Evolutionary conservation across 2,888 invertebrate genomes (phyloP).

Genomic region (Dromius quadrimaculatus): DNA sequence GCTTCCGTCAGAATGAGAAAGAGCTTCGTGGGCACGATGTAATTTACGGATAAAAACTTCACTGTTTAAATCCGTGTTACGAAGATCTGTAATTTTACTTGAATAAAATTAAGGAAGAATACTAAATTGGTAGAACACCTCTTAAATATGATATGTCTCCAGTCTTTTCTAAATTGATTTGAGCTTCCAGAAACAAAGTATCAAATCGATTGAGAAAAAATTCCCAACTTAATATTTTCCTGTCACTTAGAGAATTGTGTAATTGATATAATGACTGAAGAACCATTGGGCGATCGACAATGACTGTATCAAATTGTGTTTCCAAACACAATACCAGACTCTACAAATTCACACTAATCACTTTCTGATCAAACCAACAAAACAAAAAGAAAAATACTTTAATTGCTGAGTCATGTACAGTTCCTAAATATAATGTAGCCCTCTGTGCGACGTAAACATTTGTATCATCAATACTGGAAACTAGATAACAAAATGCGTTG

Average conservation of each 20-base stretch:
- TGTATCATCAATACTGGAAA: conserved; percentile 95
- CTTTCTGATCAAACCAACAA: background rate
- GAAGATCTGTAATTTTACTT: conserved; percentile 77
- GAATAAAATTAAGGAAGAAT: conserved; percentile 17
- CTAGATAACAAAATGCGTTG: conserved; percentile 96
- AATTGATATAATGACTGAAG: conserved; percentile 95
- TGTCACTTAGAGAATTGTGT: conserved; percentile 91
- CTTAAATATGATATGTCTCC: conserved; percentile 87
- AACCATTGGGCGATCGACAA: conserved; percentile 96
- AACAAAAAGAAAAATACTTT: conserved; percentile 73
- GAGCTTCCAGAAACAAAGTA: conserved; percentile 94
- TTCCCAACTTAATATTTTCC: conserved; percentile 94
- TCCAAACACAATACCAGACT: conserved; percentile 83
- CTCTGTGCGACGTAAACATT: conserved; percentile 96
- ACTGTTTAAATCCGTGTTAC: conserved; percentile 88
- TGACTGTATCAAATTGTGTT: conserved; percentile 97
- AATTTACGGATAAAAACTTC: conserved; percentile 89
- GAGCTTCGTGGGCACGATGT: conserved; percentile 88
- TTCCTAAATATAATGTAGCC: conserved; percentile 91
- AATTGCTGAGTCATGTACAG: conserved; percentile 90
- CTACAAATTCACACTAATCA: conserved; percentile 20
- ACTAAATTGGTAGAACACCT: conserved; percentile 68
- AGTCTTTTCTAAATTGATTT: conserved; percentile 87
- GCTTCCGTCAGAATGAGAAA: conserved; percentile 80
- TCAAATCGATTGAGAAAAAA: conserved; percentile 98